Percentiles rank a stretch among this genome's conserved stretches.
phyloP scores from a whole-genome alignment of 2,797 vertebrate genomes.

The Sebastes cheni region DNA sequence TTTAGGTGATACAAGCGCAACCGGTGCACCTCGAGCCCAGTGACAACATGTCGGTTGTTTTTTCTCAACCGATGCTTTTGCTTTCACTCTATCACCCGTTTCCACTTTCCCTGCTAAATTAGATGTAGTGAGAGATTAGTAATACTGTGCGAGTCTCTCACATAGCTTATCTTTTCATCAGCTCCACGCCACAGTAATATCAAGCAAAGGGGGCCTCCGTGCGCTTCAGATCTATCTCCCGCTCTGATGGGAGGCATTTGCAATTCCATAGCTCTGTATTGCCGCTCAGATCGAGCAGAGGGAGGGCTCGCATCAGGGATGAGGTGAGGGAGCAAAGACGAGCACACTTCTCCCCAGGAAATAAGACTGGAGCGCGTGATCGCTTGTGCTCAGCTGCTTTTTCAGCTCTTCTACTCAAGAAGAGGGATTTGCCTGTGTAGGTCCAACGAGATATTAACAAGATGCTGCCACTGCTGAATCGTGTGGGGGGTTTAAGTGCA shows the following conservation, averaged over 20 bases:
- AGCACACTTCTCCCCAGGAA: constrained; percentile 28
- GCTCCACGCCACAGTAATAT: constrained; percentile 52
- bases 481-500: not conserved
- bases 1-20: constrained; percentile 11
- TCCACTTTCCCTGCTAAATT: constrained; percentile 42
- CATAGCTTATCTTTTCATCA: constrained; percentile 70
- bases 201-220: constrained; percentile 38
- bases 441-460: constrained; percentile 44
- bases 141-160: constrained; percentile 32
- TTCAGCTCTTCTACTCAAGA: constrained; percentile 26
- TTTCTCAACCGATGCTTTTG: not conserved
- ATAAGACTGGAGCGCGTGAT: constrained; percentile 42
- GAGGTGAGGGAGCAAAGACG: constrained; percentile 25
- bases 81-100: constrained; percentile 26
- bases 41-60: constrained; percentile 1
- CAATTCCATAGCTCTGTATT: constrained; percentile 50
- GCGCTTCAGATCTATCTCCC: constrained; percentile 48
- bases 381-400: constrained; percentile 33
- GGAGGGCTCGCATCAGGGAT: not conserved
- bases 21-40: not conserved
- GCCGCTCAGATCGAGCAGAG: constrained; percentile 14
- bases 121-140: constrained; percentile 63
- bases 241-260: constrained; percentile 61
- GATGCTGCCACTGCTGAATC: constrained; percentile 10
- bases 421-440: constrained; percentile 42